phyloP scores from a whole-genome alignment of 2,888 invertebrate genomes.

The Spilosoma lubricipeda region DNA sequence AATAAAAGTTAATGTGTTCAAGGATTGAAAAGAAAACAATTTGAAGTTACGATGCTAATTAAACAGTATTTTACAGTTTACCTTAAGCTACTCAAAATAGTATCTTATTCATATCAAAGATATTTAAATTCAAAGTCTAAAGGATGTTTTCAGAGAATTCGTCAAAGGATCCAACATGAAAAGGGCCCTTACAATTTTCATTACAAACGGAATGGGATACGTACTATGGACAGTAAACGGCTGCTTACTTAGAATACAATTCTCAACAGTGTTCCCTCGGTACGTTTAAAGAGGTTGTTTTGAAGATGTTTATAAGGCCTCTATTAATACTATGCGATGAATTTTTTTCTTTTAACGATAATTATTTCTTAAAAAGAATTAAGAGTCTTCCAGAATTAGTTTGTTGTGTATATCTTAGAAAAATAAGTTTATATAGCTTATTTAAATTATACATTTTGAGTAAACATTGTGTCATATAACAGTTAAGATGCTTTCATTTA shows the following conservation, averaged over 20 bases:
- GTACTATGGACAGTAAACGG: conserved; percentile 1
- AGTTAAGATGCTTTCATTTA: no score
- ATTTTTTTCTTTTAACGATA: no score
- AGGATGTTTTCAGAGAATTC: neutral
- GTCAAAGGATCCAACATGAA: conserved; percentile 13
- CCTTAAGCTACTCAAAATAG: neutral
- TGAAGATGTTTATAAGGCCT: conserved; percentile 25
- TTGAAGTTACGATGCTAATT: neutral
- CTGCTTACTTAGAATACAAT: conserved; percentile 1
- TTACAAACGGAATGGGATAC: neutral
- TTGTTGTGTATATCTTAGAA: no score
- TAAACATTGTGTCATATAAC: no score
- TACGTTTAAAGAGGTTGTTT: conserved; percentile 12
- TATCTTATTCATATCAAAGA: conserved; percentile 2
- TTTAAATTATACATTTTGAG: no score
- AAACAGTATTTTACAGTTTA: neutral
- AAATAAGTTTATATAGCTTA: no score
- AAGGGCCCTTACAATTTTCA: conserved; percentile 29
- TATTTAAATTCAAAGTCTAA: neutral
- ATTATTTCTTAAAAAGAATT: no score
- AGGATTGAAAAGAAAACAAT: neutral
- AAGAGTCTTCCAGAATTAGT: neutral
- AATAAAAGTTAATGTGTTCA: neutral
- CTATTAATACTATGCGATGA: neutral
- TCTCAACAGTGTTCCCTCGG: neutral